These are phyloP conservation scores for Bucco capensis DNA, from an alignment of 2,113 vertebrate genomes.

Conservation along the genomic window DNA sequence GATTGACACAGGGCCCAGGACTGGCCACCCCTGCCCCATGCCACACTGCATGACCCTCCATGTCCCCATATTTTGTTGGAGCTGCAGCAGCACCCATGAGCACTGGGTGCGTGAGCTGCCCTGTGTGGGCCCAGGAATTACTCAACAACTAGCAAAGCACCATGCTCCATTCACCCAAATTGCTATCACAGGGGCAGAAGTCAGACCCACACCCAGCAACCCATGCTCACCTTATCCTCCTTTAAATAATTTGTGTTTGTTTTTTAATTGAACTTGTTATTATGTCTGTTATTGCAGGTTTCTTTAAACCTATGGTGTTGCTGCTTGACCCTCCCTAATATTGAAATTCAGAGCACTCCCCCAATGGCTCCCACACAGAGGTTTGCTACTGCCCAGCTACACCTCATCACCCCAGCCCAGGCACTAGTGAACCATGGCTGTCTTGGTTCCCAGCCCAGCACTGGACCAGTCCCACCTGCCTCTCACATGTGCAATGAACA, in stretches of 20 bases:
- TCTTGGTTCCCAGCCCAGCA: not conserved
- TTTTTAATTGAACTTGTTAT: not conserved
- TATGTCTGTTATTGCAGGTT: not conserved
- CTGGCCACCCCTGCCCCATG: rapidly evolving
- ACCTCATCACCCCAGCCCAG: not conserved
- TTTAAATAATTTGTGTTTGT: not conserved
- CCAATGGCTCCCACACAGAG: not conserved
- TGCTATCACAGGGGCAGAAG: not conserved
- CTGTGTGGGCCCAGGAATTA: too few species aligned
- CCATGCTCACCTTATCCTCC: rapidly evolving
- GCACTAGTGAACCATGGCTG: not conserved
- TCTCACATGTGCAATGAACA: not conserved
- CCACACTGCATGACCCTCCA: rapidly evolving
- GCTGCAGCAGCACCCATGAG: not conserved
- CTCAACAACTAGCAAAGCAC: not conserved
- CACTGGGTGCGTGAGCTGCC: rapidly evolving
- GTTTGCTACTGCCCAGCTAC: not conserved
- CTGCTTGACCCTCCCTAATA: not conserved
- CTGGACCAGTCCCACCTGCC: not conserved
- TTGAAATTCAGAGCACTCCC: not conserved
- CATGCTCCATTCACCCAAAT: not conserved
- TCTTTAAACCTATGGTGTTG: not conserved
- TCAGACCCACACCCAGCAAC: rapidly evolving
- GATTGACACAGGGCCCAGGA: not conserved
- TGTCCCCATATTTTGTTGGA: not conserved